Evolutionary conservation across 2,797 vertebrate genomes (phyloP).

Genomic region (Anomalospiza imberbis): DNA sequence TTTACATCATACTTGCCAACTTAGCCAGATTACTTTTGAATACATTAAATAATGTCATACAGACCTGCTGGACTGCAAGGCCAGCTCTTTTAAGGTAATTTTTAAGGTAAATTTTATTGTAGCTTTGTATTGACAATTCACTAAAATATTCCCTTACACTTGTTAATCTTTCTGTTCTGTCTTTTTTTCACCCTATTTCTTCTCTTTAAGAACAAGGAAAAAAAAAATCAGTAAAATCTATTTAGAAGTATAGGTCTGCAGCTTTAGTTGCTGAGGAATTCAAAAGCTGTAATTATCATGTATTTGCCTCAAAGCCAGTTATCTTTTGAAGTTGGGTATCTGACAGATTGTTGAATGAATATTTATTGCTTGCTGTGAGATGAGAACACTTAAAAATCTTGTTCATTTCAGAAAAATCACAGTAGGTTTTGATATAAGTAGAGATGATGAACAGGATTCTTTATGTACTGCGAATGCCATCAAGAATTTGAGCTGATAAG

Average conservation of each 20-base stretch:
- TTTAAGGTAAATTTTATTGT: not conserved
- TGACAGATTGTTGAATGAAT: slow-evolving; percentile 37
- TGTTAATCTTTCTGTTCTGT: not conserved
- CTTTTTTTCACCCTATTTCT: not conserved
- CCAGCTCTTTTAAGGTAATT: not conserved
- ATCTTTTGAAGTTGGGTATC: slow-evolving; percentile 10
- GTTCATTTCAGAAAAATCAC: slow-evolving; percentile 14
- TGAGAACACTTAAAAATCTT: slow-evolving; percentile 28
- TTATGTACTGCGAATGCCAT: not conserved
- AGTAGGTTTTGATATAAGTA: not conserved
- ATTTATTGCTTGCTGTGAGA: slow-evolving; percentile 23
- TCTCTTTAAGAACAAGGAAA: not conserved
- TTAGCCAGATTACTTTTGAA: not conserved
- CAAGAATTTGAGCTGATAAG: not conserved
- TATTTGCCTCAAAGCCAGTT: slow-evolving; percentile 9
- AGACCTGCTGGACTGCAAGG: not conserved
- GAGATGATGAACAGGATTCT: not conserved
- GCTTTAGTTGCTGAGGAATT: not conserved
- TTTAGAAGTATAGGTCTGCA: not conserved
- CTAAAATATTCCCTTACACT: not conserved
- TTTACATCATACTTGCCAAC: not conserved
- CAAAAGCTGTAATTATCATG: not conserved
- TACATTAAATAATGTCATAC: not conserved
- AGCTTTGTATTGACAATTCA: not conserved
- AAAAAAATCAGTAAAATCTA: not conserved